phyloP scores from a whole-genome alignment of 2,113 vertebrate species.

The Ailuropoda melanoleuca region DNA sequence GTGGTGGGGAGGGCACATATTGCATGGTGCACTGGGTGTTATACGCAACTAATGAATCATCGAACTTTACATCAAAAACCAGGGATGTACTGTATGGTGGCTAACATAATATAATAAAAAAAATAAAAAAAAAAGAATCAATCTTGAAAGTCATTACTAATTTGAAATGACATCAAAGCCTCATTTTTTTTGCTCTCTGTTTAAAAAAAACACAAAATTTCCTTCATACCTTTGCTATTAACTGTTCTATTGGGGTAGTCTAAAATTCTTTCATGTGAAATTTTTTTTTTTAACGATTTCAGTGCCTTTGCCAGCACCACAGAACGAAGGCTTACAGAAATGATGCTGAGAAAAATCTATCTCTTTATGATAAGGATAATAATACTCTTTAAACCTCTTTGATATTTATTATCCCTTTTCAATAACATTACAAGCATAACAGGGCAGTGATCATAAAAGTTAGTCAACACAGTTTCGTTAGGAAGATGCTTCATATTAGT shows the following conservation, averaged over 20 bases:
- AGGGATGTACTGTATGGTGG: no score
- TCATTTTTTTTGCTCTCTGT: neutral
- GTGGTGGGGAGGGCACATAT: no score
- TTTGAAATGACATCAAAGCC: constrained; percentile 37
- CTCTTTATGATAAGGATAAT: neutral
- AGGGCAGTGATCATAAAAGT: neutral
- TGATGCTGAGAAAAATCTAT: neutral
- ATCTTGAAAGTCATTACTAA: constrained; percentile 40
- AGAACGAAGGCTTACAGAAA: constrained; percentile 40
- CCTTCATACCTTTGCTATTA: neutral
- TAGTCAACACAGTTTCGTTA: neutral
- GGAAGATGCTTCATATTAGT: neutral
- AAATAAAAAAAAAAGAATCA: neutral
- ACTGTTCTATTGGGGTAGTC: neutral
- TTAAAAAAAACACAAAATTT: constrained; percentile 11
- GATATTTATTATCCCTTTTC: neutral
- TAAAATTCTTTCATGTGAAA: neutral
- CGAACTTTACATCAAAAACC: no score
- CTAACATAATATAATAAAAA: no score
- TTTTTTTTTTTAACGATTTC: constrained; percentile 28
- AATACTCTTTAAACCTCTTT: neutral
- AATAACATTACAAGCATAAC: neutral
- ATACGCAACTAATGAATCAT: no score
- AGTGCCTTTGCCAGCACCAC: neutral
- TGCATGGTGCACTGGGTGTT: no score